Percentiles rank a stretch among this genome's conserved stretches.
Conservation (phyloP, 1,140 invertebrate genomes). For the Drosophila orosa region DNA sequence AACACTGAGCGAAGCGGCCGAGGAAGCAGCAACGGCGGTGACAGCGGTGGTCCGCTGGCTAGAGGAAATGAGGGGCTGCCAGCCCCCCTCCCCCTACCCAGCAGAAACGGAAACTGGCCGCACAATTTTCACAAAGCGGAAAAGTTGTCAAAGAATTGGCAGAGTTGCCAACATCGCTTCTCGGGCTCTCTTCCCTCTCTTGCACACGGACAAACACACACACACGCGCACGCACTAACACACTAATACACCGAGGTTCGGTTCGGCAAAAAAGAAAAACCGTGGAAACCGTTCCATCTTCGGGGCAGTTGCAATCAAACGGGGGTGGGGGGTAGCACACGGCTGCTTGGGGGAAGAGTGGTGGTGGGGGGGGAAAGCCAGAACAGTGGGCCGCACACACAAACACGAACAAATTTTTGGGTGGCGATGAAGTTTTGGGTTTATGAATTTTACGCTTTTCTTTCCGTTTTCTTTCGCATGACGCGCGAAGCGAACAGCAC, state of each 20-base stretch:
- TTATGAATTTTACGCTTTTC: constrained; percentile 28
- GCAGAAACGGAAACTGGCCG: constrained; percentile 50
- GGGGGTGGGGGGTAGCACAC: neutral
- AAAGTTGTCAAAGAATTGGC: constrained; percentile 62
- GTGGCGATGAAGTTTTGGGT: constrained; percentile 26
- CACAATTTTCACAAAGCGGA: constrained; percentile 62
- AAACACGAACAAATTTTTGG: constrained; percentile 7
- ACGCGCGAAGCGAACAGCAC: constrained; percentile 32
- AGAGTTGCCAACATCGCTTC: constrained; percentile 53
- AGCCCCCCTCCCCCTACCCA: too few species aligned
- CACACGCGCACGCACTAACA: constrained; percentile 9
- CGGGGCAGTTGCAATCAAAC: constrained; percentile 27
- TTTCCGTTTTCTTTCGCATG: constrained; percentile 43
- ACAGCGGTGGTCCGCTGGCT: neutral
- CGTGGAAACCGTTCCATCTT: constrained; percentile 34
- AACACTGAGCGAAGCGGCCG: constrained; percentile 36
- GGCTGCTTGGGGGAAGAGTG: neutral
- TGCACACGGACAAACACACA: constrained; percentile 11
- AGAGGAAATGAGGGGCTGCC: constrained; percentile 21
- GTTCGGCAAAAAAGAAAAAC: constrained; percentile 54
- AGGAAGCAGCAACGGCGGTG: constrained; percentile 10
- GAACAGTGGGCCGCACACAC: constrained; percentile 34
- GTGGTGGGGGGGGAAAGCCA: constrained; percentile 5
- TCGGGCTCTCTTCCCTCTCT: constrained; percentile 28
- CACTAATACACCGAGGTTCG: constrained; percentile 10